Evolutionary conservation across 2,113 vertebrate genomes (phyloP).

Genomic region (Harpagus bidentatus): DNA sequence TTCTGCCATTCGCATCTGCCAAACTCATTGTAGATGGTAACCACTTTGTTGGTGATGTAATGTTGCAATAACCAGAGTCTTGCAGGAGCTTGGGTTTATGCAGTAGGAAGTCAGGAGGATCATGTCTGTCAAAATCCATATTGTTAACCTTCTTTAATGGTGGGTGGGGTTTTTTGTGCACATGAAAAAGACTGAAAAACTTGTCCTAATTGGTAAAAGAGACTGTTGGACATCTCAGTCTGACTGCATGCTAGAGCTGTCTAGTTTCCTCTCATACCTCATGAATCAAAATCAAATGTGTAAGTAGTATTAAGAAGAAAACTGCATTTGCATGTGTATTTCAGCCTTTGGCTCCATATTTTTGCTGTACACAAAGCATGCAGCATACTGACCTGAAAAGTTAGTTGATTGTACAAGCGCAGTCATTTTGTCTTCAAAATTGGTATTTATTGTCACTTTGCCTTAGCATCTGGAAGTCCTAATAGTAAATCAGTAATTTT

Average conservation of each 20-base stretch:
- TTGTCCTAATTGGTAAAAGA: not conserved
- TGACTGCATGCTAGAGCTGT: accelerated
- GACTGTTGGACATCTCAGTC: not conserved
- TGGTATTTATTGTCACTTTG: not conserved
- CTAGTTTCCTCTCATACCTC: not conserved
- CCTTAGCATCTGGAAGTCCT: not conserved
- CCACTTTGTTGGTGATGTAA: not conserved
- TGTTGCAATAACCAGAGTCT: not conserved
- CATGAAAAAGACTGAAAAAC: not conserved
- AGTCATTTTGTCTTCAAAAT: not conserved
- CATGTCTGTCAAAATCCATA: not conserved
- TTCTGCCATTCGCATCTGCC: not conserved
- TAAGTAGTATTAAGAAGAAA: not conserved
- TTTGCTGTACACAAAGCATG: not conserved
- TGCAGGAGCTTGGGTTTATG: not conserved
- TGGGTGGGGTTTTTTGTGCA: not conserved
- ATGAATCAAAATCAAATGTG: not conserved
- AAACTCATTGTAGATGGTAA: not conserved
- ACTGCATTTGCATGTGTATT: not conserved
- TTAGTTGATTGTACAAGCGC: not conserved
- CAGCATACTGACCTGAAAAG: not conserved
- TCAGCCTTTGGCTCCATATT: not conserved
- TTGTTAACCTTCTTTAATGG: not conserved
- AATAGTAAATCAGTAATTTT: not conserved
- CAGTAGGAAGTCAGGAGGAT: not conserved